These are phyloP conservation scores for Spilogale gracilis DNA, from an alignment of 2,113 vertebrate species.

Conservation along the genomic window DNA sequence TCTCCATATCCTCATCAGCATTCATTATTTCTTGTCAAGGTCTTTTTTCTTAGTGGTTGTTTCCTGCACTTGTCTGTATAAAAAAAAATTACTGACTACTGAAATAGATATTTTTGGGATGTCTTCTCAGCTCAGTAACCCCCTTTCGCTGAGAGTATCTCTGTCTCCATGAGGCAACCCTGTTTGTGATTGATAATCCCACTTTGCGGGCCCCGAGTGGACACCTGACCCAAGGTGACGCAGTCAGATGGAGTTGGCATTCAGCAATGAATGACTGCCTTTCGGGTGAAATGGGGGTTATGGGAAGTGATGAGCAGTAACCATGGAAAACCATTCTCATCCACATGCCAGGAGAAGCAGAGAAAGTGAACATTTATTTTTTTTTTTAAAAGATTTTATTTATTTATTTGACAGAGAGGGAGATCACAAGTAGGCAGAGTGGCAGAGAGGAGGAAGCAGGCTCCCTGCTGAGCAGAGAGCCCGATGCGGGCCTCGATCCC, in stretches of 20 bases:
- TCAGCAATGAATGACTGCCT: background rate
- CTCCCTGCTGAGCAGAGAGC: no score
- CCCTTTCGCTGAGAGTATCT: background rate
- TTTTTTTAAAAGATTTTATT: no score
- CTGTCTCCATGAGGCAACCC: background rate
- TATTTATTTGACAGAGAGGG: no score
- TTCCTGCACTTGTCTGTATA: background rate
- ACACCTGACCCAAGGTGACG: background rate
- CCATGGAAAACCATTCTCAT: background rate
- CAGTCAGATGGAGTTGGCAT: background rate
- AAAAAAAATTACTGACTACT: background rate
- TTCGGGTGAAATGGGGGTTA: background rate
- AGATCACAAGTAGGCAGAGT: no score
- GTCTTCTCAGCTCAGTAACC: background rate
- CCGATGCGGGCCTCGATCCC: no score
- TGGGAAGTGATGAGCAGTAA: background rate
- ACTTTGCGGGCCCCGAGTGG: background rate
- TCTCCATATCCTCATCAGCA: background rate
- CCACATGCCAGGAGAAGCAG: background rate
- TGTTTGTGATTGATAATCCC: background rate
- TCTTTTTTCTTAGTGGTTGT: background rate
- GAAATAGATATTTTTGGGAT: background rate
- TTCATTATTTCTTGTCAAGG: background rate
- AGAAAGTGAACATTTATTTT: background rate
- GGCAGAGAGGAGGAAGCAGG: no score